Evolutionary conservation across 2,888 invertebrate species (phyloP), one percentile per base, ranked within the genome.

Genomic region (Hydraecia micacea): DNA sequence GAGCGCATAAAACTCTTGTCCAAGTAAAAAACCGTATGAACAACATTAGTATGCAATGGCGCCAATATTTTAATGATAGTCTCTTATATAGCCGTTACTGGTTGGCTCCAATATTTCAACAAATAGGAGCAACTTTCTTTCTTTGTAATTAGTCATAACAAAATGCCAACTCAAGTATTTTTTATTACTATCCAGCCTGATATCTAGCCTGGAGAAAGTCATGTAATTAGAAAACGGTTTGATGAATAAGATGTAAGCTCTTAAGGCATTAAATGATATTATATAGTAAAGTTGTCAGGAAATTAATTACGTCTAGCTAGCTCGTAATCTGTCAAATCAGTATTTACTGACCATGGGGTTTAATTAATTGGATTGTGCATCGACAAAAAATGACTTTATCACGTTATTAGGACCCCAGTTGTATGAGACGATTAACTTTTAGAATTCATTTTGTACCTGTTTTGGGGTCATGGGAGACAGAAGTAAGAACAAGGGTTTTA

Each of bases 181-280:
- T 82, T 84, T 85, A 88, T 86, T 72, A 70, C 75, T 15, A 77
- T 68, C 63, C 15, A 71, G 75, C 68, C 79, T 76, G 36, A 79
- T 66, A 77, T 73, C 63, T 46, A 73, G 66, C 39, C 63, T 73
- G 79, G 88, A 87, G 88, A 88, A 88, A 88, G 89, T 88, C 5
- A 36, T 39, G 87, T 86, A 83, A 86, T 88, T 88, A 88, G 82
- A 88, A 88, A 88, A 87, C 80, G 60, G 66, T 83, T 73, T 70
- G 71, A 75, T 88, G 65, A 84, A 86, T 85, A 83, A 79, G 81
- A 84, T 78, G 83, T 77, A 39, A 70, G 63, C 79, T 84, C 79
- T 84, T 86, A 87, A 39, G 46, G 88, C 77, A 86, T 76, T 73
- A 76, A 80, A 83, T 71, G 52, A 42, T 39, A 42, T 39, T 75